phyloP scores from a whole-genome alignment of 2,888 invertebrate species.

The Lasioglossum marginatum region DNA sequence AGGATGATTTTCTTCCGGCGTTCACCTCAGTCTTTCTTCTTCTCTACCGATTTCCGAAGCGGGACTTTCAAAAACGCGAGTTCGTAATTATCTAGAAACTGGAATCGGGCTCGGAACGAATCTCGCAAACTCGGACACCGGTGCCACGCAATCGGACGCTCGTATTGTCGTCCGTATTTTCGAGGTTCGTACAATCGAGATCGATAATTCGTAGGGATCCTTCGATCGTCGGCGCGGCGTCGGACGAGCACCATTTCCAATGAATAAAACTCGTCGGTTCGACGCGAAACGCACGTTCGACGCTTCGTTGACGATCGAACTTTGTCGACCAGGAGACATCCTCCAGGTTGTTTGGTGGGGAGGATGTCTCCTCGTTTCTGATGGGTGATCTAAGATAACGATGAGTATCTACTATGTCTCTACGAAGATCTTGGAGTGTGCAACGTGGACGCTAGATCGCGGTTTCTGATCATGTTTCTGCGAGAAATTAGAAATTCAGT shows the following conservation, averaged over 20 bases:
- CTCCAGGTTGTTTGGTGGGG: neutral
- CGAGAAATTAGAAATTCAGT: neutral
- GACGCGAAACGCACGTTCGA: neutral
- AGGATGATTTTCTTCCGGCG: constrained; percentile 15
- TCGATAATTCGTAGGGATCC: constrained; percentile 54
- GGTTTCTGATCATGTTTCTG: neutral
- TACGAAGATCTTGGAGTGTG: constrained; percentile 21
- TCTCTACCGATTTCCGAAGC: constrained; percentile 29
- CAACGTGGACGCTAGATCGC: constrained; percentile 45
- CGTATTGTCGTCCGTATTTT: constrained; percentile 39
- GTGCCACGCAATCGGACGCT: neutral
- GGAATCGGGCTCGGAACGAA: constrained; percentile 32
- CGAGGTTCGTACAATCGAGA: constrained; percentile 57
- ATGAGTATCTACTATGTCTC: constrained; percentile 51
- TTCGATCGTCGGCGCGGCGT: constrained; percentile 40
- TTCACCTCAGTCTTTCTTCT: constrained; percentile 73
- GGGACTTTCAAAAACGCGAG: neutral
- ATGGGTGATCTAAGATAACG: constrained; percentile 40
- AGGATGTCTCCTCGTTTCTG: constrained; percentile 36
- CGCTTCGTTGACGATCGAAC: constrained; percentile 51
- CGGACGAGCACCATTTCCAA: neutral
- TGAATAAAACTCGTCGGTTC: neutral
- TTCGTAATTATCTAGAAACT: neutral
- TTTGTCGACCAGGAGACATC: constrained; percentile 40
- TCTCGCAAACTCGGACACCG: neutral